Conservation (phyloP, 2,888 invertebrate species). For the Danaus chrysippus region DNA sequence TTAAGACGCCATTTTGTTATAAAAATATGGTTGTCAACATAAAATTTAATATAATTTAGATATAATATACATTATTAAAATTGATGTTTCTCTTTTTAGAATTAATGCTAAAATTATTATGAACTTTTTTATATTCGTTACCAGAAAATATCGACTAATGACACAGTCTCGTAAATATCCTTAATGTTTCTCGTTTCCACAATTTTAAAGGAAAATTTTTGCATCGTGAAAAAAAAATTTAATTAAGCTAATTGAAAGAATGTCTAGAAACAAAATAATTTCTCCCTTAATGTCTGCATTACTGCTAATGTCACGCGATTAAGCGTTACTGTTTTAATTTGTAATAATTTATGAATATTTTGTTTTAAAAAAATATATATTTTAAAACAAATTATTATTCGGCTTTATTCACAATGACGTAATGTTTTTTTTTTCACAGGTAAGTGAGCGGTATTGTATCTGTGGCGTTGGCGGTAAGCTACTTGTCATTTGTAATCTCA, state of each 20-base stretch:
- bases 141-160: slow-evolving; percentile 11
- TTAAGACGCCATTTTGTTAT: too few species aligned
- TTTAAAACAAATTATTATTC: slow-evolving; percentile 1
- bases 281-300: slow-evolving; percentile 59
- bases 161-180: slow-evolving; percentile 21
- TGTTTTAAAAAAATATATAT: slow-evolving; percentile 18
- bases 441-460: slow-evolving; percentile 28
- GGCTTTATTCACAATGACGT: slow-evolving; percentile 7
- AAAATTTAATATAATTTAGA: too few species aligned
- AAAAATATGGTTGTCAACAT: too few species aligned
- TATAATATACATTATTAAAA: too few species aligned
- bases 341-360: neutral
- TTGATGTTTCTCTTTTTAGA: too few species aligned
- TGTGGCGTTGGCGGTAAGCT: slow-evolving; percentile 3
- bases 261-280: slow-evolving; percentile 52
- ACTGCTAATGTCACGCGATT: slow-evolving; percentile 52
- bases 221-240: slow-evolving; percentile 50
- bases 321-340: neutral
- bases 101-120: neutral
- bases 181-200: slow-evolving; percentile 14
- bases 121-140: neutral
- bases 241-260: slow-evolving; percentile 70
- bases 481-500: neutral
- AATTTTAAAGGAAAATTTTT: slow-evolving; percentile 8
- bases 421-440: slow-evolving; percentile 26